Evolutionary conservation across 2,113 vertebrate species (phyloP).

Genomic region (Lathamus discolor): DNA sequence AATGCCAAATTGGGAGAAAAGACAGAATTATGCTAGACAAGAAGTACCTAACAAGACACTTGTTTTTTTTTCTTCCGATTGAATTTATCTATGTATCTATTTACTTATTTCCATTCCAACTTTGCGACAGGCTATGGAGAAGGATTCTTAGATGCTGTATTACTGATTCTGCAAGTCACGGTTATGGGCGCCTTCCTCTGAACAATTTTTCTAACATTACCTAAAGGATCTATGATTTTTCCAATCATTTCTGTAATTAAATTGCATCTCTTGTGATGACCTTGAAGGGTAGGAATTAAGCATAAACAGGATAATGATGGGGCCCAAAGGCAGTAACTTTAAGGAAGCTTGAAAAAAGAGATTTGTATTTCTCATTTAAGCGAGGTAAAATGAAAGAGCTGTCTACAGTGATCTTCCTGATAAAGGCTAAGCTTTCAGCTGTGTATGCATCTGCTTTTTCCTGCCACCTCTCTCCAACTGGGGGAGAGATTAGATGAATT

Average conservation of each 20-base stretch:
- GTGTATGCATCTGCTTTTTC: background rate
- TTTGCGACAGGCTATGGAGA: background rate
- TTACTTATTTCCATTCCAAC: background rate
- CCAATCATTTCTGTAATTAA: background rate
- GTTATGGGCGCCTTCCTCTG: background rate
- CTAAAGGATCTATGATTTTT: background rate
- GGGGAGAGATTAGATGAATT: background rate
- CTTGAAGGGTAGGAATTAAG: background rate
- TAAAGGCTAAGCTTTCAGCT: background rate
- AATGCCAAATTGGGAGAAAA: background rate
- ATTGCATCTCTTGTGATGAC: background rate
- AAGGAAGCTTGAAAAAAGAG: background rate
- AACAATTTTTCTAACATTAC: background rate
- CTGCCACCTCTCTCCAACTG: background rate
- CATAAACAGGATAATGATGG: background rate
- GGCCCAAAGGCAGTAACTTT: background rate
- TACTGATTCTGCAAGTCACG: background rate
- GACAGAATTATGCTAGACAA: background rate
- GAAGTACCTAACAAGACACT: background rate
- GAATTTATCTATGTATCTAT: background rate
- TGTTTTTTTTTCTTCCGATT: background rate
- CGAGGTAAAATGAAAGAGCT: background rate
- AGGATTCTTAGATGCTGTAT: background rate
- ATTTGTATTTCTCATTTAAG: background rate
- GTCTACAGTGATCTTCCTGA: background rate